A percentile compares a stretch with the other conserved stretches of the same genome.
Conservation (phyloP, 2,888 invertebrate species). For the Pocota personata region DNA sequence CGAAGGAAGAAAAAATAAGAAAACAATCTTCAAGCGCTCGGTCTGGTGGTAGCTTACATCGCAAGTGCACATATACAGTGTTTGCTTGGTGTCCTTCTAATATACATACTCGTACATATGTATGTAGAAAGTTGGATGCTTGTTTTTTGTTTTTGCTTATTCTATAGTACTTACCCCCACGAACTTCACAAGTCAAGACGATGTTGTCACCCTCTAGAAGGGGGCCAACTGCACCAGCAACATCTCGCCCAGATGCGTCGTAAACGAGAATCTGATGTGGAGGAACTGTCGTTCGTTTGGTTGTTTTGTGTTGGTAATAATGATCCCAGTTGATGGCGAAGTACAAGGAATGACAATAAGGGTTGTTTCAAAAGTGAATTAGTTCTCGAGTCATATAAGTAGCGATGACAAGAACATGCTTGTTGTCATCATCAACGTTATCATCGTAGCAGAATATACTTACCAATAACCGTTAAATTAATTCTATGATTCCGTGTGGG, state of each 20-base stretch:
- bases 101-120: background rate
- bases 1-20: background rate
- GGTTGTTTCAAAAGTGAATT: slow-evolving; percentile 36
- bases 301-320: slow-evolving; percentile 23
- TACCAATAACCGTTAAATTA: slow-evolving; percentile 95
- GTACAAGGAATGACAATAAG: slow-evolving; percentile 6
- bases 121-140: slow-evolving; percentile 1
- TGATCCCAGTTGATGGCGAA: slow-evolving; percentile 41
- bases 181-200: slow-evolving; percentile 92
- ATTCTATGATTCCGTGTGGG: slow-evolving; percentile 95
- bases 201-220: slow-evolving; percentile 92
- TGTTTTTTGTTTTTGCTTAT: slow-evolving; percentile 29
- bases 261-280: slow-evolving; percentile 93
- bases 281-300: slow-evolving; percentile 87
- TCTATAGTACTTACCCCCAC: slow-evolving; percentile 89
- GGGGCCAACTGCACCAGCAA: slow-evolving; percentile 91
- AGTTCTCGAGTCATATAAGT: background rate
- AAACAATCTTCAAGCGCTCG: slow-evolving; percentile 6
- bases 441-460: slow-evolving; percentile 83
- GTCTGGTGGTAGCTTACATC: slow-evolving; percentile 27
- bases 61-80: slow-evolving; percentile 47
- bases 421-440: background rate
- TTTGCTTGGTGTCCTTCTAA: slow-evolving; percentile 28
- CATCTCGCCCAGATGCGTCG: slow-evolving; percentile 92
- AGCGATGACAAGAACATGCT: background rate